Base-by-base conservation (phyloP, 2,113 vertebrate genomes). In the Argyrosomus japonicus region DNA sequence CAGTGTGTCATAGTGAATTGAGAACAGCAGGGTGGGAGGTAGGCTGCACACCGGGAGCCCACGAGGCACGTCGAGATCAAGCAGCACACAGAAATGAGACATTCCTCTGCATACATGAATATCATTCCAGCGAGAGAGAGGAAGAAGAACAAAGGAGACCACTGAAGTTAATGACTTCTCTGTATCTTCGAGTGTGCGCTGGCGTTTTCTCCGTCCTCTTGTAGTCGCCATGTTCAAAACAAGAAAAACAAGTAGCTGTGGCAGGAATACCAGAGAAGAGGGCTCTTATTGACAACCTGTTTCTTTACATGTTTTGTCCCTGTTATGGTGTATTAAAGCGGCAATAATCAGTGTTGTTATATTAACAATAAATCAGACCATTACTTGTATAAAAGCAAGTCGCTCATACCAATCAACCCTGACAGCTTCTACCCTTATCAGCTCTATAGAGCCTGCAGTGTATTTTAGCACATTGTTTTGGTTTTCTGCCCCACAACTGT, bases 61-160 rank as follows among this genome's bases (percentile, higher is more conserved):
- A 82, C 48, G 6, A 89, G 83, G 79, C 81, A 77, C 21, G 72
- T 65, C 29, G 4, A 81, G 77, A 90, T 91, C 88, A 88, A 88
- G 91, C 76, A 77, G 58, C 32, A 32, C 11, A 67, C 79, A 51
- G 77, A 83, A 75, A 67, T 48, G 76, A 90, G 85, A 80, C 86
- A 63, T 92, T 85, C 85, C 74, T 76, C 78, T 85, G 87, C 87
- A 93, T 87, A 89, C 88, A 90, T 93, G 89, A 93, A 92, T 93
- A 86, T 89, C 67, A 82, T 87, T 86, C 51, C 48, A 17, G 62
- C 6, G 8, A 12, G 68, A 43, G 53, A 48, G 53, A 18, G 40
- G 21, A 58, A n/a, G 21, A 19, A 65, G 69, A 90, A 86, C 90
- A 89, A 89, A 88, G 87, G 75, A 40, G 36, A 40, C 7, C 70